phyloP scores from a whole-genome alignment of 2,888 invertebrate species.

The Selenia dentaria region DNA sequence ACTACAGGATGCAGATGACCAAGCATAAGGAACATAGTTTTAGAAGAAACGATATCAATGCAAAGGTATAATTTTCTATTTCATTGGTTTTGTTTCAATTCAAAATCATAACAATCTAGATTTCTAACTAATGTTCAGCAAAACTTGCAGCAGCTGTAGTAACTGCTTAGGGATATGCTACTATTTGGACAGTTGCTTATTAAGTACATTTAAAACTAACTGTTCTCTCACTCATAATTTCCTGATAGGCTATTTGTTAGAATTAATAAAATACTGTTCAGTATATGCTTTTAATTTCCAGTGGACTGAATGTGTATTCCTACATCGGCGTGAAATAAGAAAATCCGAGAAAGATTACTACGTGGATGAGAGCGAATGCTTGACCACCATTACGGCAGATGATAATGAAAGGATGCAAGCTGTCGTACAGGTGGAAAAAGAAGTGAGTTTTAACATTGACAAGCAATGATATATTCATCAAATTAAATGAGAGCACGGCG shows the following conservation, averaged over 20 bases:
- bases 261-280: too few relatives aligned
- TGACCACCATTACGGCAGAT: constrained; percentile 40
- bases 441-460: constrained; percentile 44
- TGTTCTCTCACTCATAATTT: too few relatives aligned
- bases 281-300: constrained; percentile 42
- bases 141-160: too few relatives aligned
- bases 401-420: constrained; percentile 39
- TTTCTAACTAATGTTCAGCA: too few relatives aligned
- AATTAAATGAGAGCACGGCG: too few relatives aligned
- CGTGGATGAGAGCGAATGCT: constrained; percentile 47
- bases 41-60: constrained; percentile 36
- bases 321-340: constrained; percentile 46
- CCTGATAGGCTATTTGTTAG: too few relatives aligned
- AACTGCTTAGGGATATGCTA: too few relatives aligned
- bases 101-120: too few relatives aligned
- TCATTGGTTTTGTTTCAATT: too few relatives aligned
- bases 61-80: constrained; percentile 38
- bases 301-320: constrained; percentile 56
- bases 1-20: constrained; percentile 53
- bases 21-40: constrained; percentile 57
- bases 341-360: constrained; percentile 44
- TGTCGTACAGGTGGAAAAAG: constrained; percentile 52
- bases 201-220: too few relatives aligned
- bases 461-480: too few relatives aligned
- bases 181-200: too few relatives aligned